These are phyloP conservation scores for Ethmia dodecea DNA, from an alignment of 2,888 invertebrate genomes.

Conservation along the genomic window DNA sequence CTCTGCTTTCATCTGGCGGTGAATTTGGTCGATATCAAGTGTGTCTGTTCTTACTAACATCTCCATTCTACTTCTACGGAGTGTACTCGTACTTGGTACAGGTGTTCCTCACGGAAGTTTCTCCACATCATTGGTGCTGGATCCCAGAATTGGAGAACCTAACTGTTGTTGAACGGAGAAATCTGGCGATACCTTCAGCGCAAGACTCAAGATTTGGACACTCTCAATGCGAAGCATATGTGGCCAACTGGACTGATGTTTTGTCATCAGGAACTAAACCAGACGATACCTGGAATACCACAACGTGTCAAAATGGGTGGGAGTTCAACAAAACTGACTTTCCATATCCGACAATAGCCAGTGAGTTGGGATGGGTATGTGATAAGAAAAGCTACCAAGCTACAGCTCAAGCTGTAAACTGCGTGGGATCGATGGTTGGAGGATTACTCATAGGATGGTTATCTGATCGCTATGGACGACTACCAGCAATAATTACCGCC, in stretches of 20 bases:
- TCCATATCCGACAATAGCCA: conserved; percentile 50
- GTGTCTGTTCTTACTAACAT: conserved; percentile 33
- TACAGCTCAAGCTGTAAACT: no score
- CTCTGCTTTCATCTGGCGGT: conserved; percentile 35
- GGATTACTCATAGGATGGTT: conserved; percentile 47
- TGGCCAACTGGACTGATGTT: no score
- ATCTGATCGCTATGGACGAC: conserved; percentile 46
- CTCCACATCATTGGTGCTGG: conserved; percentile 42
- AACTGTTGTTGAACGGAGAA: conserved; percentile 31
- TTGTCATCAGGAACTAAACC: conserved; percentile 27
- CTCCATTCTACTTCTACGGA: conserved; percentile 38
- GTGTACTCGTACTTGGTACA: conserved; percentile 37
- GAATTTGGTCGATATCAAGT: no score
- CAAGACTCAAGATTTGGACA: conserved; percentile 35
- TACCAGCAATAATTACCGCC: conserved; percentile 38
- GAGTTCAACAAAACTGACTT: conserved; percentile 49
- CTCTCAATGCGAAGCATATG: conserved; percentile 40
- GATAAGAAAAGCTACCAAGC: conserved; percentile 46
- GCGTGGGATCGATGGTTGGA: conserved; percentile 45
- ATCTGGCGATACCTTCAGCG: conserved; percentile 35
- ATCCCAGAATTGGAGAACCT: conserved; percentile 39
- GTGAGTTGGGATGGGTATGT: conserved; percentile 51
- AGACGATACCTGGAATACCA: conserved; percentile 33
- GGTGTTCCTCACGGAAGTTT: conserved; percentile 39
- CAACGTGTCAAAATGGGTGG: conserved; percentile 46